Percentiles rank a stretch among this genome's conserved stretches.
Evolutionary conservation across 1,140 invertebrate genomes (phyloP).

Genomic region (Pararge aegeria): DNA sequence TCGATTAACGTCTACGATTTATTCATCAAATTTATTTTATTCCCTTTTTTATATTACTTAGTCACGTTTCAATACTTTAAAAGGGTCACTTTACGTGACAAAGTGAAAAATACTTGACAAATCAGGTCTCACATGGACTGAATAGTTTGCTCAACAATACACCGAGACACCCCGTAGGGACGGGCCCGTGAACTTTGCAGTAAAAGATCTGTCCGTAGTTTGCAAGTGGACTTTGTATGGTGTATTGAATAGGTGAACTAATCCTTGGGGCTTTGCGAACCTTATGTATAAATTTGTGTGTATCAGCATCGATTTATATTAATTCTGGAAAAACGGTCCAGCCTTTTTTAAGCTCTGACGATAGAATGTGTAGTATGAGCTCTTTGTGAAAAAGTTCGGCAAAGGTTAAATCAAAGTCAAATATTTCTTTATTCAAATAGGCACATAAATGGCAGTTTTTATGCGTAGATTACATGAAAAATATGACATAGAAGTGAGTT

Average conservation of each 20-base stretch:
- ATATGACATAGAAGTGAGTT: no score
- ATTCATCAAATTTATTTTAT: no score
- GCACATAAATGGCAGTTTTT: no score
- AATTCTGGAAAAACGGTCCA: no score
- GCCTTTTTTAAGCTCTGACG: no score
- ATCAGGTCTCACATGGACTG: slow-evolving; percentile 15
- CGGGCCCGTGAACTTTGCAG: slow-evolving; percentile 11
- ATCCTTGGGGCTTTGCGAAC: not conserved
- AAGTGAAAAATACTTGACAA: slow-evolving; percentile 10
- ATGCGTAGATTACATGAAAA: no score
- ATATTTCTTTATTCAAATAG: no score
- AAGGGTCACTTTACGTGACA: slow-evolving; percentile 9
- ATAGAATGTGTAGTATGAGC: no score
- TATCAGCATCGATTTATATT: not conserved
- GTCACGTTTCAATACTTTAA: slow-evolving; percentile 3
- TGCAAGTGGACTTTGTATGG: slow-evolving; percentile 15
- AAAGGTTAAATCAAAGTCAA: no score
- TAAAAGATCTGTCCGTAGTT: slow-evolving; percentile 8
- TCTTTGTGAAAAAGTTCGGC: no score
- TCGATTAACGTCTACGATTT: no score
- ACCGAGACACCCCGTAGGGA: slow-evolving; percentile 5
- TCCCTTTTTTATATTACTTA: not conserved
- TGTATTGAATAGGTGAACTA: slow-evolving; percentile 11
- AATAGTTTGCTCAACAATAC: slow-evolving; percentile 12
- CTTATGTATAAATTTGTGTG: not conserved